phyloP scores from a whole-genome alignment of 2,113 vertebrate genomes.

The Ifrita kowaldi region DNA sequence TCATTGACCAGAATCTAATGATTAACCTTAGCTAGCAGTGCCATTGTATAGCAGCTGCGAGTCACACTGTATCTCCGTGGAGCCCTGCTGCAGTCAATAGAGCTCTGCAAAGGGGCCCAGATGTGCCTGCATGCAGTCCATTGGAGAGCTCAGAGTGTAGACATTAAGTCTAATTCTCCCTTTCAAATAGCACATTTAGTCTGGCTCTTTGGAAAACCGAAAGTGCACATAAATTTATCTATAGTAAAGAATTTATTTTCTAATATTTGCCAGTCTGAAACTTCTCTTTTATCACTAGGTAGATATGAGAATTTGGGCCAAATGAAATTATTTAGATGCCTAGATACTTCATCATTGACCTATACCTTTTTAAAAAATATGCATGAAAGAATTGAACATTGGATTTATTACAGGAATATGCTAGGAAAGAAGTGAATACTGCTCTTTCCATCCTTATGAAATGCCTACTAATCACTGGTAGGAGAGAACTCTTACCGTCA shows the following conservation, averaged over 20 bases:
- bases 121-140: not conserved
- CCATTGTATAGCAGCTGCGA: not conserved
- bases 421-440: not conserved
- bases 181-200: not conserved
- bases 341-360: not conserved
- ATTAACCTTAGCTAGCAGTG: not conserved
- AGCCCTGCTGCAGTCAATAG: conserved; percentile 26
- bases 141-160: not conserved
- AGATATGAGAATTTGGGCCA: not conserved
- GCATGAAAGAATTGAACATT: not conserved
- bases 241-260: not conserved
- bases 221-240: not conserved
- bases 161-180: conserved; percentile 5
- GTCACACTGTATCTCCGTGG: not conserved
- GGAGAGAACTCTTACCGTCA: not conserved
- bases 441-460: not conserved
- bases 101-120: conserved; percentile 20
- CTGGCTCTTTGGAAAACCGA: not conserved
- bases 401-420: not conserved
- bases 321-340: not conserved
- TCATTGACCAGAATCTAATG: conserved; percentile 23
- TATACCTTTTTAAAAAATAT: not conserved
- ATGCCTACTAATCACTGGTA: not conserved
- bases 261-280: not conserved
- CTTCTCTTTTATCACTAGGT: not conserved